Base-by-base conservation (phyloP, 2,888 invertebrate species). In the Caenorhabditis afra region DNA sequence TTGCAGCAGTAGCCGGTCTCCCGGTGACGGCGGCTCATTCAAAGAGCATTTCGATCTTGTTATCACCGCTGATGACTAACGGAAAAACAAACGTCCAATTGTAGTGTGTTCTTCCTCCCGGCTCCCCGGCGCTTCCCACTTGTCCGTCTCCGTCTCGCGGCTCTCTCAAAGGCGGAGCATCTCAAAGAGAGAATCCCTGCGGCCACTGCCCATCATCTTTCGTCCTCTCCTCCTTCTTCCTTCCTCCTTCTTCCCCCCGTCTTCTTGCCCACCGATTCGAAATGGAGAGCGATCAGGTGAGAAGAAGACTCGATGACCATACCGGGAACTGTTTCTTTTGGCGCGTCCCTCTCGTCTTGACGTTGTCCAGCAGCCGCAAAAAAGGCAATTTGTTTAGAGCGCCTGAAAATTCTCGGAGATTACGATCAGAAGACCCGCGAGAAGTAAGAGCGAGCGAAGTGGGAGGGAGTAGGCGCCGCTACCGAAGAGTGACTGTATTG, bases 271-370 rank as follows among this genome's bases (percentile, higher is more conserved):
- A 22, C 29, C 22, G 35, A 41, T 37, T 39, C 49, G 23, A 53
- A 62, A 71, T 71, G 71, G 71, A 64, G 49, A 71, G 47, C 64
- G 71, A 71, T 64, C 71, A 64, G 71, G 71, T 71, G 64, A 64
- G 70, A 52, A 64, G 70, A 52, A 59, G 58, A 55, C 16, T 58
- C 47, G 22, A 22, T 55, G 47, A 57, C 66, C 35, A 57, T 55
- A 66, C 47, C 49, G 37, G 66, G 66, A 47, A 66, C 67, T 57
- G 53, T 55, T 16, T 18, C 39, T 37, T 55, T 22, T 35, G 3
- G 35, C 35, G 29, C 29, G 29, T 29, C 29, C 29, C 29, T 7
- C 29, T 7, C 29, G 4, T 29, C 29, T 29, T 7, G 29, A 5
- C 29, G 29, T 29, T 7, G 29, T 29, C 53, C 47, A 10, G n/a